These are phyloP conservation scores for Crossocerus cetratus DNA, from an alignment of 2,888 invertebrate genomes.

Conservation along the genomic window DNA sequence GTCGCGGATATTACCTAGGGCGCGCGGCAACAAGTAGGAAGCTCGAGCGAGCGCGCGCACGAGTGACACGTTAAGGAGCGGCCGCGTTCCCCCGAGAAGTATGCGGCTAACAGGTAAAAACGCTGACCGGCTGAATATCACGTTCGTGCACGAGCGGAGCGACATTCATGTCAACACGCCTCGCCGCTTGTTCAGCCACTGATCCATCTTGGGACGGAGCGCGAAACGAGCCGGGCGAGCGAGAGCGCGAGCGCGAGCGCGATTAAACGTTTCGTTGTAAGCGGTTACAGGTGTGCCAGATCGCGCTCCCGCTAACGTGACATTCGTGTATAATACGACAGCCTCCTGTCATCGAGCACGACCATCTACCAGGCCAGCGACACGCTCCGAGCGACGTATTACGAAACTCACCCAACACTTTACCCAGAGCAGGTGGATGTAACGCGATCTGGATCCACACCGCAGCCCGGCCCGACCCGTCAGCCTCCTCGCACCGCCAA, in stretches of 20 bases:
- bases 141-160: conserved; percentile 14
- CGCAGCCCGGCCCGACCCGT: neutral
- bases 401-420: neutral
- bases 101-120: conserved; percentile 18
- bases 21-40: conserved; percentile 36
- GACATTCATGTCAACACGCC: conserved; percentile 56
- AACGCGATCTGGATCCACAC: neutral
- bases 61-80: conserved; percentile 25
- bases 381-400: neutral
- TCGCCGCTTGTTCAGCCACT: conserved; percentile 45
- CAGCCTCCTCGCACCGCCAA: neutral
- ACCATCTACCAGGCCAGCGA: neutral
- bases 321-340: conserved; percentile 6
- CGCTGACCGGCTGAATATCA: conserved; percentile 19
- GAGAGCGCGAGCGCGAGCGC: neutral
- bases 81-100: neutral
- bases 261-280: conserved; percentile 43
- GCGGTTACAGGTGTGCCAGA: conserved; percentile 9
- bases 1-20: conserved; percentile 7
- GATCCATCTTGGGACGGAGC: conserved; percentile 53
- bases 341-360: conserved; percentile 5
- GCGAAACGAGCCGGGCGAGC: conserved; percentile 32
- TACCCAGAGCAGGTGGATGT: neutral
- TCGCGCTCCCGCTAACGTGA: conserved; percentile 8
- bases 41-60: conserved; percentile 1